Percentiles rank a stretch among this genome's conserved stretches.
These are phyloP conservation scores for Helleia helle DNA, from an alignment of 2,888 invertebrate species.

Conservation along the genomic window DNA sequence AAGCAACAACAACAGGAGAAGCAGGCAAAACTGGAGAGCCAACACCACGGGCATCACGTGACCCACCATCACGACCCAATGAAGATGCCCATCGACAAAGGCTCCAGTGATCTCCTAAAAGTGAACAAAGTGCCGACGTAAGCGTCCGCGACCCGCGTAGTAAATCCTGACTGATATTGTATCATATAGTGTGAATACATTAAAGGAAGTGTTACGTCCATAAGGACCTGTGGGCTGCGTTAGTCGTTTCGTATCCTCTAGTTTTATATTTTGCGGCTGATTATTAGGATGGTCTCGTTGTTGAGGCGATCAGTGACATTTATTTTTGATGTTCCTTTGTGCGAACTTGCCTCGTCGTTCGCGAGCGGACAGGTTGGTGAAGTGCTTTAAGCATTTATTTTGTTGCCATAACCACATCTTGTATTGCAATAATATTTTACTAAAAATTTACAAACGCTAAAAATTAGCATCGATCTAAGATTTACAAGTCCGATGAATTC, in stretches of 20 bases:
- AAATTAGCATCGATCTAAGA: conserved; percentile 61
- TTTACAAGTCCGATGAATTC: conserved; percentile 62
- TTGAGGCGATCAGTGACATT: conserved; percentile 51
- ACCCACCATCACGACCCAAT: conserved; percentile 83
- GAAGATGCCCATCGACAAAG: conserved; percentile 83
- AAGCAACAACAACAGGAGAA: conserved; percentile 92
- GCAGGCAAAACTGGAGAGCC: conserved; percentile 84
- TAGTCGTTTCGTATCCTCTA: conserved; percentile 70
- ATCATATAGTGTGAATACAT: conserved; percentile 69
- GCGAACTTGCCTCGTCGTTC: conserved; percentile 60
- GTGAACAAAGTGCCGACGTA: conserved; percentile 87
- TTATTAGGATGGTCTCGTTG: conserved; percentile 46
- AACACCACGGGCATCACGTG: conserved; percentile 81
- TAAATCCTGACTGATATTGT: conserved; percentile 69
- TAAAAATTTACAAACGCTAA: conserved; percentile 61
- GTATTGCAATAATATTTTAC: conserved; percentile 74
- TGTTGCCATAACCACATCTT: conserved; percentile 74
- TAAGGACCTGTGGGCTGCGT: conserved; percentile 50
- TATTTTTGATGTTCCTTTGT: conserved; percentile 67
- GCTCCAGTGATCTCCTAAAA: conserved; percentile 83
- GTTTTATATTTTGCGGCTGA: conserved; percentile 67
- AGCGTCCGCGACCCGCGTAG: conserved; percentile 52
- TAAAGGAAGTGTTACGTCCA: conserved; percentile 66
- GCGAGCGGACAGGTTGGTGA: conserved; percentile 67
- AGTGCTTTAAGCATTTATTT: conserved; percentile 75